These are phyloP conservation scores for Lamprotornis superbus DNA, from an alignment of 2,113 vertebrate species.

Conservation along the genomic window DNA sequence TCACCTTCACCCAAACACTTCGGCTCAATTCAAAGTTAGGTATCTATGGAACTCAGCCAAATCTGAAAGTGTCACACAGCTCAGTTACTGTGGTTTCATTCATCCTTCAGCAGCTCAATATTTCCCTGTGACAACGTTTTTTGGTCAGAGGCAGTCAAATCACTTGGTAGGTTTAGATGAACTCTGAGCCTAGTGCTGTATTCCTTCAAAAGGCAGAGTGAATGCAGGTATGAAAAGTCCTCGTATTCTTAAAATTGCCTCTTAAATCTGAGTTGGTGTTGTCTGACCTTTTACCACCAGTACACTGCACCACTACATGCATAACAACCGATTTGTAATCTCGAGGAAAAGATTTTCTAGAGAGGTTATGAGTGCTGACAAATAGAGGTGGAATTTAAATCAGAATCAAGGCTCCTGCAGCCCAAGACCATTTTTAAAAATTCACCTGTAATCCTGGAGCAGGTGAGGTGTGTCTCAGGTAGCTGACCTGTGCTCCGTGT, in stretches of 20 bases:
- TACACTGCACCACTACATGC: fast-evolving
- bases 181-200: not conserved
- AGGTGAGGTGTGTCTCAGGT: not conserved
- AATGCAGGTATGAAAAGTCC: not conserved
- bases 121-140: fast-evolving
- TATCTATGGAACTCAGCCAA: not conserved
- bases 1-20: not conserved
- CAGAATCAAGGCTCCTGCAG: not conserved
- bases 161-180: not conserved
- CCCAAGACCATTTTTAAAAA: not conserved
- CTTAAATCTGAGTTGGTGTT: not conserved
- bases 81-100: not conserved
- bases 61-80: not conserved
- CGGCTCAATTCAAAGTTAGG: not conserved
- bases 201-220: not conserved
- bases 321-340: not conserved
- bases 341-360: not conserved
- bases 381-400: not conserved
- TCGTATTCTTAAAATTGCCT: not conserved
- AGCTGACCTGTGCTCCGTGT: fast-evolving
- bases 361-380: not conserved
- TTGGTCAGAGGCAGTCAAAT: not conserved
- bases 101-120: not conserved
- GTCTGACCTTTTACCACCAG: not conserved
- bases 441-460: not conserved